phyloP scores from a whole-genome alignment of 2,113 vertebrate genomes.

The Rhizomys pruinosus region DNA sequence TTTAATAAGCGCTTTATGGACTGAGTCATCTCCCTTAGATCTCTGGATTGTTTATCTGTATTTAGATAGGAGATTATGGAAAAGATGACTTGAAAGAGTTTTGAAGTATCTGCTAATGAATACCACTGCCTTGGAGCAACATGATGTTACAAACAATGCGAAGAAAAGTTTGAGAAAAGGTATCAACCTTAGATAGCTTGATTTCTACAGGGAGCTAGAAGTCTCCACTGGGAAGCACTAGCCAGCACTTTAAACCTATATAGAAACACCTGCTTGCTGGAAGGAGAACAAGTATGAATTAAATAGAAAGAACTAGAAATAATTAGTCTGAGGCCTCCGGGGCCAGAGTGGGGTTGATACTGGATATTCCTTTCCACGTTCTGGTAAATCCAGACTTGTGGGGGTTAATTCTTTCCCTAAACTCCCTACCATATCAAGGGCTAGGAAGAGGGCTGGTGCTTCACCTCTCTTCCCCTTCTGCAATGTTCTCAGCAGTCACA shows the following conservation, averaged over 20 bases:
- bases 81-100: neutral
- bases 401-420: neutral
- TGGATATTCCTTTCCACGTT: neutral
- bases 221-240: neutral
- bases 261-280: neutral
- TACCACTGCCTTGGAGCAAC: neutral
- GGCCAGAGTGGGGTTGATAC: rapidly evolving
- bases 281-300: neutral
- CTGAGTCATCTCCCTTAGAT: neutral
- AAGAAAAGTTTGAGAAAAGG: neutral
- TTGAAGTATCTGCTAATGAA: neutral
- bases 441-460: neutral
- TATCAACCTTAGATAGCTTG: neutral
- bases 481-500: neutral
- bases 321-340: rapidly evolving
- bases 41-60: neutral
- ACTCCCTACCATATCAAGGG: too few species aligned
- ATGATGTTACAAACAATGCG: neutral
- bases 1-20: neutral
- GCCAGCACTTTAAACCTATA: neutral
- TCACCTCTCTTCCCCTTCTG: neutral
- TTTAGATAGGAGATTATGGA: neutral
- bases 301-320: neutral
- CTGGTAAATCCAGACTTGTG: neutral
- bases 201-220: neutral